Evolutionary conservation across 1,140 invertebrate genomes (phyloP).

Genomic region (Hyles vespertilio): DNA sequence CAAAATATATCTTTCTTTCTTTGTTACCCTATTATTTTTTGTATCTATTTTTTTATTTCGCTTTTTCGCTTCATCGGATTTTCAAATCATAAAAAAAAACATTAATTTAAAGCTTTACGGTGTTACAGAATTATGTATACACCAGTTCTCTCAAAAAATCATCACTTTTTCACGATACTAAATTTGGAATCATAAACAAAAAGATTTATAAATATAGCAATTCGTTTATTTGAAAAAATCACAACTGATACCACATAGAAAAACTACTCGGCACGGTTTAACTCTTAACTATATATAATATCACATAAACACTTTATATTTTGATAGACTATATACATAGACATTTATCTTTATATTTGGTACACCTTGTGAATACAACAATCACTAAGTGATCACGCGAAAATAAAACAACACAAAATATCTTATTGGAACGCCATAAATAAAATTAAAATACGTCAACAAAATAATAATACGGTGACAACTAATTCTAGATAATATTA

Average conservation of each 20-base stretch:
- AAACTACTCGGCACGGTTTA: conserved; percentile 75
- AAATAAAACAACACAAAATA: conserved; percentile 36
- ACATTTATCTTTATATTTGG: conserved; percentile 46
- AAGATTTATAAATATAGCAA: conserved; percentile 48
- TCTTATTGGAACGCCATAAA: conserved; percentile 13
- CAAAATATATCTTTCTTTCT: no score
- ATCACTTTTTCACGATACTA: not conserved
- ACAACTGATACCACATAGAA: conserved; percentile 75
- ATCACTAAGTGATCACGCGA: conserved; percentile 41
- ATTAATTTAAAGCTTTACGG: no score
- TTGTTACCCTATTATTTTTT: no score
- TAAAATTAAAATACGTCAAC: conserved; percentile 25
- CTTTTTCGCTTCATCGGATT: no score
- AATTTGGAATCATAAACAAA: not conserved
- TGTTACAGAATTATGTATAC: no score
- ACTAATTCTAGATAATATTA: not conserved
- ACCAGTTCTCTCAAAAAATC: no score
- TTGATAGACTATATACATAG: conserved; percentile 69
- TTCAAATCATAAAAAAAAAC: no score
- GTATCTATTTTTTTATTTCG: no score
- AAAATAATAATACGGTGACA: conserved; percentile 9
- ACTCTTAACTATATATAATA: conserved; percentile 73
- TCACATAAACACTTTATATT: conserved; percentile 73
- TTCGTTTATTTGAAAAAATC: conserved; percentile 71
- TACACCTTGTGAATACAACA: conserved; percentile 45